Conservation (phyloP, 2,113 vertebrate species). For the Daphoenositta chrysoptera region DNA sequence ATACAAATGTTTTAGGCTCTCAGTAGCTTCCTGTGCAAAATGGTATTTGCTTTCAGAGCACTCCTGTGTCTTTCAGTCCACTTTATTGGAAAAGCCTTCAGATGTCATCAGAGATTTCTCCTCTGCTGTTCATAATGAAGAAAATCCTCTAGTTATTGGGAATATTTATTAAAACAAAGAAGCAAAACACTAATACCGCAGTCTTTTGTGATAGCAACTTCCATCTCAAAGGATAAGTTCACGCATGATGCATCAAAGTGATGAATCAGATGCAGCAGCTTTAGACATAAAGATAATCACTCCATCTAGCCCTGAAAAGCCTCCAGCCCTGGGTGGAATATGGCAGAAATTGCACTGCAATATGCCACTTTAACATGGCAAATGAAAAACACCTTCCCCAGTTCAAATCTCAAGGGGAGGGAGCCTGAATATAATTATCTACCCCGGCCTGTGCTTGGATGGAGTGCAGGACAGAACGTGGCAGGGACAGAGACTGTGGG, state of each 20-base stretch:
- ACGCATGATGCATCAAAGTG: constrained; percentile 47
- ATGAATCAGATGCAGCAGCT: constrained; percentile 52
- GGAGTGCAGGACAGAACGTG: background rate
- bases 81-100: constrained; percentile 49
- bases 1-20: constrained; percentile 5
- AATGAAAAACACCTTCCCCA: constrained; percentile 24
- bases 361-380: constrained; percentile 13
- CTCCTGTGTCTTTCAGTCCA: background rate
- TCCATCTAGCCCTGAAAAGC: constrained; percentile 28
- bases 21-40: background rate
- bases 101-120: constrained; percentile 40
- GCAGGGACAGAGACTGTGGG: background rate
- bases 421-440: background rate
- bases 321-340: constrained; percentile 35
- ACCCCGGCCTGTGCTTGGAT: background rate
- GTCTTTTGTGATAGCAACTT: background rate
- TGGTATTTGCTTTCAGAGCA: constrained; percentile 33
- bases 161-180: constrained; percentile 52
- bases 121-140: constrained; percentile 34
- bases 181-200: constrained; percentile 10
- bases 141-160: constrained; percentile 38
- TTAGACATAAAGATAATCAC: constrained; percentile 50
- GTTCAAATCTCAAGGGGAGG: background rate
- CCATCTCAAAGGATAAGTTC: constrained; percentile 28
- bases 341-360: constrained; percentile 8